Evolutionary conservation across 2,797 vertebrate genomes (phyloP), one percentile per base, ranked within the genome.

Genomic region (Sardinella longiceps): DNA sequence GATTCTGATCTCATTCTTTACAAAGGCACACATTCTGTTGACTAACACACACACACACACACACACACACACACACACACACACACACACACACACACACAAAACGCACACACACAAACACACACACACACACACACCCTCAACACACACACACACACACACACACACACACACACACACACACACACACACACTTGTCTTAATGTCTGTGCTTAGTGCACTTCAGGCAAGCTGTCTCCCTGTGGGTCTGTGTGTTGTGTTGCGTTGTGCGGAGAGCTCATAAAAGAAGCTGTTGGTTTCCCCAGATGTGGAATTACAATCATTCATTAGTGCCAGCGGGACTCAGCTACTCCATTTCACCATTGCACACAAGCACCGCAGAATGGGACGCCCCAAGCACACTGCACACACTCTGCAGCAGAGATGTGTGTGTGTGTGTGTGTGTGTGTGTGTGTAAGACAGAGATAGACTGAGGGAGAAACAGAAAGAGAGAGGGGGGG

Each of bases 381-480:
- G 15, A 74, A 74, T 74, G 14, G 30, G 66, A 37, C 18, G 66
- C 66, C 66, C 15, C 15, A 20, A 74, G 66, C 66, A 74, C 14
- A 43, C 43, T 43, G 43, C 12, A 20, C 11, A 74, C 15, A 20
- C 66, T 37, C 33, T 74, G 30, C 66, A 20, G 66, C 14, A 39
- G 30, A 39, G 14, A 15, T 74, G 66, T 74, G 66, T 74, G 66
- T 74, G 66, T 74, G 66, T 74, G 66, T 39, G 30, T 74, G 66
- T 37, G 28, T 30, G 60, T 66, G 25, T 30, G 60, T 30, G 25
- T 50, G 48, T 50, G 48, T n/a, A n/a, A n/a, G n/a, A n/a, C n/a
- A n/a, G n/a, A n/a, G n/a, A n/a, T n/a, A n/a, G n/a, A n/a, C n/a
- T n/a, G 48, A 50, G 48, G 12, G 48, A 50, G 48, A 2, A 50